Conservation (phyloP, 2,797 vertebrate species). For the Myripristis jacobus region DNA sequence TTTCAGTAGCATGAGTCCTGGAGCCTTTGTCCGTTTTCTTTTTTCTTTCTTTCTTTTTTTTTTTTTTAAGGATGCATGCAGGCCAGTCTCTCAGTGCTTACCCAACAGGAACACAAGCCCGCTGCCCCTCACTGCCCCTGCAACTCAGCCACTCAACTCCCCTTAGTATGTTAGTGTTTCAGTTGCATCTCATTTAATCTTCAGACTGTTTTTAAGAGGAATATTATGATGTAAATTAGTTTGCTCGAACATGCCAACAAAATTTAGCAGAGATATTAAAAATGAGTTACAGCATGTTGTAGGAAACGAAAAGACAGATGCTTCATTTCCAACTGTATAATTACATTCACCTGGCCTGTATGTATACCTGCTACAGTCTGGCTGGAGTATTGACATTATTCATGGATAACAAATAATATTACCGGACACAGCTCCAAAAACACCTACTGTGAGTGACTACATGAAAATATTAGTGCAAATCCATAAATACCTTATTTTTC, state of each 20-base stretch:
- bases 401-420: not conserved
- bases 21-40: constrained; percentile 43
- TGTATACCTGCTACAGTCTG: constrained; percentile 11
- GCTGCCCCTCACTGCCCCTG: constrained; percentile 38
- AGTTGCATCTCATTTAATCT: constrained; percentile 24
- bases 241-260: constrained; percentile 14
- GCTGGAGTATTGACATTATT: constrained; percentile 17
- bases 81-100: constrained; percentile 44
- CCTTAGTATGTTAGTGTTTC: constrained; percentile 24
- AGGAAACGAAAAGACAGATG: not conserved
- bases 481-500: constrained; percentile 4
- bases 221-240: constrained; percentile 26
- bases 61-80: constrained; percentile 66
- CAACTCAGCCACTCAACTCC: constrained; percentile 38
- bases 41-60: no score
- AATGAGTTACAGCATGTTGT: constrained; percentile 9
- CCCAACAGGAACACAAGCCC: constrained; percentile 46
- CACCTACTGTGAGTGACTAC: not conserved
- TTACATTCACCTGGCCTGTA: constrained; percentile 1
- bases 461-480: not conserved
- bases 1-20: constrained; percentile 58
- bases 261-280: constrained; percentile 30
- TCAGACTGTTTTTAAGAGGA: constrained; percentile 29
- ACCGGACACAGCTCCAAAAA: constrained; percentile 13
- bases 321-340: constrained; percentile 10